phyloP scores from a whole-genome alignment of 2,888 invertebrate species.

The Molorchus minor region DNA sequence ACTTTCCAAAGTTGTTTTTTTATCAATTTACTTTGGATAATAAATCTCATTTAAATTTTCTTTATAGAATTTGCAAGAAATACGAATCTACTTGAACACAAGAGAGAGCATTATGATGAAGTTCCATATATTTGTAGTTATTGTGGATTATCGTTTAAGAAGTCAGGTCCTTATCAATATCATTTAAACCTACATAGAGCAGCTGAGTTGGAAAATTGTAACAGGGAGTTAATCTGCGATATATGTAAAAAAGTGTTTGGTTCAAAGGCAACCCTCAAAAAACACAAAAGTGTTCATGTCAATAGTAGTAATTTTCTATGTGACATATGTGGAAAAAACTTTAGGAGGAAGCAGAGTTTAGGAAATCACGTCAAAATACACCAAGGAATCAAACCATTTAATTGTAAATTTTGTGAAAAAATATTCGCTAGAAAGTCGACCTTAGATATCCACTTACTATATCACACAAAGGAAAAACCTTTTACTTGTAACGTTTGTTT shows the following conservation, averaged over 20 bases:
- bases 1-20: no score
- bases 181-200: slow-evolving; percentile 15
- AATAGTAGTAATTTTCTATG: slow-evolving; percentile 15
- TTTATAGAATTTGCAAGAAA: slow-evolving; percentile 17
- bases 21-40: no score
- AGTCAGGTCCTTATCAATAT: slow-evolving; percentile 5
- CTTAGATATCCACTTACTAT: slow-evolving; percentile 7
- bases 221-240: slow-evolving; percentile 4
- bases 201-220: slow-evolving; percentile 3
- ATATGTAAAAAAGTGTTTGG: slow-evolving; percentile 10
- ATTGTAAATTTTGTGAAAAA: slow-evolving; percentile 14
- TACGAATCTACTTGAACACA: slow-evolving; percentile 5
- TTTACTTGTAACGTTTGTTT: slow-evolving; percentile 13
- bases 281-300: slow-evolving; percentile 4
- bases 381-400: slow-evolving; percentile 8
- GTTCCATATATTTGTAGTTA: slow-evolving; percentile 17
- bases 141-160: slow-evolving; percentile 18
- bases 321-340: slow-evolving; percentile 14
- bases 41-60: neutral
- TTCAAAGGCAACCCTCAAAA: slow-evolving; percentile 10
- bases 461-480: slow-evolving; percentile 19
- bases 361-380: slow-evolving; percentile 9
- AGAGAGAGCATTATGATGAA: slow-evolving; percentile 13
- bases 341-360: slow-evolving; percentile 16
- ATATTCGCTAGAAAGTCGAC: slow-evolving; percentile 11